phyloP scores from a whole-genome alignment of 1,140 invertebrate genomes.

The Cydia pomonella region DNA sequence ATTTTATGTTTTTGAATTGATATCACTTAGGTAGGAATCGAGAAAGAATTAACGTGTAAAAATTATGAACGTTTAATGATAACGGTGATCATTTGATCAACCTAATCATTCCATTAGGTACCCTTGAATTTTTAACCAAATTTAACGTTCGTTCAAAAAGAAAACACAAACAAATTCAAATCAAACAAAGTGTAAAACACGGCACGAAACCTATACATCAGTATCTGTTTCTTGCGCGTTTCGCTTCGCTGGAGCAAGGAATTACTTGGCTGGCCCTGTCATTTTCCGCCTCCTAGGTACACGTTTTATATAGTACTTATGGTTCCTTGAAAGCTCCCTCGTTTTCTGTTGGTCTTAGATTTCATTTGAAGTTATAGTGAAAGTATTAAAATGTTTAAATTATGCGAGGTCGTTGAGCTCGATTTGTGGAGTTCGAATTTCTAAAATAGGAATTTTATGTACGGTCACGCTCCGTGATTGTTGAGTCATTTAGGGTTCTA shows the following conservation, averaged over 20 bases:
- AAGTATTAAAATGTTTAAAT: neutral
- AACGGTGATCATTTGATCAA: too few relatives aligned
- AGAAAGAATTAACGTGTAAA: too few relatives aligned
- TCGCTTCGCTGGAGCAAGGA: constrained; percentile 14
- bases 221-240: constrained; percentile 1
- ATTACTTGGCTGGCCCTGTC: constrained; percentile 15
- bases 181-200: constrained; percentile 4
- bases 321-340: neutral
- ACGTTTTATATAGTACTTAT: neutral
- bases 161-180: neutral
- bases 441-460: too few relatives aligned
- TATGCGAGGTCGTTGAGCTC: too few relatives aligned
- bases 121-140: too few relatives aligned
- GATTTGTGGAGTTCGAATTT: too few relatives aligned
- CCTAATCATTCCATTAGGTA: too few relatives aligned
- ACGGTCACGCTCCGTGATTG: too few relatives aligned
- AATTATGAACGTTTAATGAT: too few relatives aligned
- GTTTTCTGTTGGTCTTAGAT: neutral
- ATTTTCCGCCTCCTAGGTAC: constrained; percentile 7
- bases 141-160: neutral
- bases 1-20: too few relatives aligned
- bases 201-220: neutral
- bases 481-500: too few relatives aligned
- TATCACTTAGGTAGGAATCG: too few relatives aligned
- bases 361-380: neutral